Evolutionary conservation across 2,888 invertebrate genomes (phyloP), one percentile per base, ranked within the genome.

Genomic region (Elgonia sp.): DNA sequence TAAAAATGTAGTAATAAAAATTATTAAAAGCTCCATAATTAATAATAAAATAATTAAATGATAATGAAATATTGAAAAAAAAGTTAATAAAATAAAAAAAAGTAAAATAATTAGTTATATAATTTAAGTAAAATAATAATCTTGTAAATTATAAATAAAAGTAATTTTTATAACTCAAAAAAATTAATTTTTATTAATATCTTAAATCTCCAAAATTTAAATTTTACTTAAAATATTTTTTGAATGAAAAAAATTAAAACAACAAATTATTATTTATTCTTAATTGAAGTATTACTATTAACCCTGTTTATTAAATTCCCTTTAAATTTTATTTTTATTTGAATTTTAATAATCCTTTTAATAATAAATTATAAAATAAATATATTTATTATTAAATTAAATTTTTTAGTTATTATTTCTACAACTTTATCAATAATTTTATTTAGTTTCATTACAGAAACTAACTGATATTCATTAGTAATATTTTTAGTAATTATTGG

Each of bases 121-220:
- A 96, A 95, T 96, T 96, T 96, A 96, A 95, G 91, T 65, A 96
- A 96, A 96, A 96, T 95, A 95, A 95, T 96, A 96, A 95, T 96
- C 95, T 96, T 96, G 96, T 96, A 96, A 96, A 96, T 92, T 96
- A 96, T 96, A 95, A 95, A 94, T 96, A 96, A 12, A 95, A 86
- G 86, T 81, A 92, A 94, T 94, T 96, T 96, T 96, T 95, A 95
- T 96, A 96, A 95, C 95, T 95, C 86, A 96, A 95, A 96, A 95
- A 95, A 95, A 94, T 79, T 76, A 84, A 94, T 91, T 57, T 92
- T 57, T 21, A 29, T n/a, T n/a, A 20, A 95, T 95, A 95, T 96
- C 95, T 93, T 96, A 96, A 96, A 96, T 96, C 95, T 95, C 96
- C 96, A 96, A 96, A 96, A 96, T 96, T 96, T 96, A 96, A 95